Evolutionary conservation across 1,140 invertebrate genomes (phyloP), one percentile per base, ranked within the genome.

Genomic region (Triops longicaudatus): DNA sequence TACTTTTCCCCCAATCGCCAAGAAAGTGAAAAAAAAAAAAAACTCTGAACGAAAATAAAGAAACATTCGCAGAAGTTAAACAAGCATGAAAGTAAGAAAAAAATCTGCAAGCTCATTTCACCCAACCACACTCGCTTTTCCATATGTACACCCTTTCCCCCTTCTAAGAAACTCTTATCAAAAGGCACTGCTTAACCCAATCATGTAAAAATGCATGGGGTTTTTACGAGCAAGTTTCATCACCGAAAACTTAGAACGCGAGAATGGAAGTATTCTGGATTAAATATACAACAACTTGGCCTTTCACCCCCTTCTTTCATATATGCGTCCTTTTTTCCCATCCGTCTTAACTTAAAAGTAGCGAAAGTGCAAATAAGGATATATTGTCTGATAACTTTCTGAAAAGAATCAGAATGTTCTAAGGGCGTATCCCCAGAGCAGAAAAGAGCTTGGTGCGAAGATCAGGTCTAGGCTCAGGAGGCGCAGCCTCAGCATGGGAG

Each of bases 361-460:
- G 26, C 22, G 37, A 43, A 14, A 37, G 26, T 50, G 26, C 37
- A 75, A 27, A 75, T 37, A 75, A 31, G 26, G 14, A 37, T 27
- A 1, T 50, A 26, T 12, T 44, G 10, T 22, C 17, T 27, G 9
- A 41, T 50, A 26, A 28, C n/a, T 44, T 43, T 37, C 31, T 37
- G 31, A 37, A 4, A 2, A 37, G 31, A 37, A 37, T 37, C 31
- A 37, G 31, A 37, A 37, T 37, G 2, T 75, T 75, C 26, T 80
- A 84, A 28, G 83, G 83, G 75, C 83, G 83, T 80, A 89, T 85
- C 77, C 88, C 88, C 80, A 89, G 83, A 77, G 86, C 88, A 82
- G 86, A 86, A 84, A 89, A 88, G 78, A 89, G 82, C 86, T 88
- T 89, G 80, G 85, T 88, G 87, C 88, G 88, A 79, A 89, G 83